phyloP scores from a whole-genome alignment of 2,113 vertebrate species.

The Dasyprocta punctata region DNA sequence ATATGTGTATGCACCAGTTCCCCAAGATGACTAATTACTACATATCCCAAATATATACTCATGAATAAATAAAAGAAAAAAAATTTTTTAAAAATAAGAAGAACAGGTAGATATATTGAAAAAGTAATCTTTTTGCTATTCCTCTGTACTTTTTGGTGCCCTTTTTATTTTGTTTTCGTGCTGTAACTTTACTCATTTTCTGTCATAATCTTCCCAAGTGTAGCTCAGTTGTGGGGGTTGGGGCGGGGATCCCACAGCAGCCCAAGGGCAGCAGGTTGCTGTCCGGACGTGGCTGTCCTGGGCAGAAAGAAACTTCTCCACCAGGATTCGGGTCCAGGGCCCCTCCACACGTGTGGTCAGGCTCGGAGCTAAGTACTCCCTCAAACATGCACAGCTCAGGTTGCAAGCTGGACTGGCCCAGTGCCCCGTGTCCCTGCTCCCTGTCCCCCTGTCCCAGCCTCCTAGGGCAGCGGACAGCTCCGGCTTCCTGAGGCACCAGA shows the following conservation, averaged over 20 bases:
- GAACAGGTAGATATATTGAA: not conserved
- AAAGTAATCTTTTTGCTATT: not conserved
- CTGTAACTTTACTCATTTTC: not conserved
- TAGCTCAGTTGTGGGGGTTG: not conserved
- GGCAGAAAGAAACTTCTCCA: not conserved
- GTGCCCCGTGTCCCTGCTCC: not conserved
- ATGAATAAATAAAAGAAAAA: not conserved
- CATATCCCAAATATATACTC: not conserved
- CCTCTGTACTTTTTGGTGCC: not conserved
- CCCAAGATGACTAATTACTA: not conserved
- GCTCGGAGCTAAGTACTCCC: not conserved
- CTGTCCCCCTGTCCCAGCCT: not conserved
- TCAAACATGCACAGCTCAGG: no score
- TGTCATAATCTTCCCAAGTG: not conserved
- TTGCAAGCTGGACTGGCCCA: not conserved
- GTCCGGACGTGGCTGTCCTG: not conserved
- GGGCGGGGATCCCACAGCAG: not conserved
- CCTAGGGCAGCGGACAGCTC: not conserved
- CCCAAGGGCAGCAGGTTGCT: fast-evolving
- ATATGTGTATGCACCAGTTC: not conserved
- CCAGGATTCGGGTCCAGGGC: not conserved
- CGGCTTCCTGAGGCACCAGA: not conserved
- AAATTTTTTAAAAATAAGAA: not conserved
- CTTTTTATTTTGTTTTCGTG: not conserved
- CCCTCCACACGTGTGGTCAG: fast-evolving